phyloP scores from a whole-genome alignment of 2,888 invertebrate species.

The Acheta domesticus region DNA sequence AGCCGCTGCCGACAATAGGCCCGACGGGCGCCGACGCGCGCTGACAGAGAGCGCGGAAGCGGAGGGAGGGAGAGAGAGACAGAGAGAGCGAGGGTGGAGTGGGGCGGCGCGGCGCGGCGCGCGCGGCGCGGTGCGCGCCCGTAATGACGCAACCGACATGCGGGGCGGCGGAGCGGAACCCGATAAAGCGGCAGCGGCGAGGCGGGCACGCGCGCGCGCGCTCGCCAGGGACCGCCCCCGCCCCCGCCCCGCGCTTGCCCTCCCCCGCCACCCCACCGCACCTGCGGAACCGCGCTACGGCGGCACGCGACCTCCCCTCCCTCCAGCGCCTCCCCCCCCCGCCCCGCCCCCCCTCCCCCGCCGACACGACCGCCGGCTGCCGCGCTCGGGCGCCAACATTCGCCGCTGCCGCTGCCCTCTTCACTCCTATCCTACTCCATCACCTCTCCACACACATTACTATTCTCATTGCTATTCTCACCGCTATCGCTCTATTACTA shows the following conservation, averaged over 20 bases:
- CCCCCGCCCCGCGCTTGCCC: background rate
- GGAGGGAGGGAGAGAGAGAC: background rate
- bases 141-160: conserved; percentile 1
- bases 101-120: background rate
- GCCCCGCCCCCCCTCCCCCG: background rate
- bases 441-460: too few species aligned
- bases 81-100: background rate
- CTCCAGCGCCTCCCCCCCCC: background rate
- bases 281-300: background rate
- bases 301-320: background rate
- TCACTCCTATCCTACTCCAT: too few species aligned
- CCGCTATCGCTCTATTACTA: too few species aligned
- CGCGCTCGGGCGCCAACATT: background rate
- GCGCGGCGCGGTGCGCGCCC: background rate
- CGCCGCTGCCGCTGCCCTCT: too few species aligned
- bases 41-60: background rate
- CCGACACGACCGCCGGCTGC: background rate
- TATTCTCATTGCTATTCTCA: too few species aligned
- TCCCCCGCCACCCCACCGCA: background rate
- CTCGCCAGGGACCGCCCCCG: background rate
- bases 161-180: conserved; percentile 1
- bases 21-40: background rate
- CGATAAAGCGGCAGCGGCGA: conserved; percentile 6
- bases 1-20: background rate
- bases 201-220: background rate